phyloP scores from a whole-genome alignment of 2,113 vertebrate genomes.

The Epinephelus moara region DNA sequence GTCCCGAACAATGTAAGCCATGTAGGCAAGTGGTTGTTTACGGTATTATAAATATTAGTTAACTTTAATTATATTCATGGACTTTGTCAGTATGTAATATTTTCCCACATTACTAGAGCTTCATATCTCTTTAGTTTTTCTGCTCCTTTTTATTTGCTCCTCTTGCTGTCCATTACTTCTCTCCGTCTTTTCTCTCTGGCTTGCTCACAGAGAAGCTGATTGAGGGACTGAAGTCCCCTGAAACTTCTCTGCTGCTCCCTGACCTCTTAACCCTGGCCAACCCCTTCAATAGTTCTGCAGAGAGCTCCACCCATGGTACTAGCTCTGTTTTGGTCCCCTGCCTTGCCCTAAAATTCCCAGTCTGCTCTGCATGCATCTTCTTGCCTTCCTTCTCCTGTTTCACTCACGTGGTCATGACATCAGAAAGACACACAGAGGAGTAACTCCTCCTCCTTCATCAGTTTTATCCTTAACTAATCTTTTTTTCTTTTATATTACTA shows the following conservation, averaged over 20 bases:
- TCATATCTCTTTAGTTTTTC: not conserved
- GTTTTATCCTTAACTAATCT: not conserved
- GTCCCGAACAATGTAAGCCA: not conserved
- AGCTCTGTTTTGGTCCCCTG: constrained; percentile 39
- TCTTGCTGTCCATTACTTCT: constrained; percentile 8
- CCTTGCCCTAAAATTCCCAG: constrained; percentile 1
- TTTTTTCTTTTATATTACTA: constrained; percentile 19
- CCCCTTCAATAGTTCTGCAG: constrained; percentile 89
- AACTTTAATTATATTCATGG: not conserved
- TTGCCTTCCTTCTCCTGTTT: constrained; percentile 50
- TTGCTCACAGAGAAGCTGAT: constrained; percentile 92
- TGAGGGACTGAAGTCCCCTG: constrained; percentile 93
- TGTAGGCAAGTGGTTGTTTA: not conserved
- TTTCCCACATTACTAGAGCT: not conserved
- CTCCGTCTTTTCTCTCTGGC: constrained; percentile 36
- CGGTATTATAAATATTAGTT: not conserved
- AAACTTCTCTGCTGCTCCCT: constrained; percentile 91
- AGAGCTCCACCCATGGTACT: constrained; percentile 77
- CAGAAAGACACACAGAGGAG: not conserved
- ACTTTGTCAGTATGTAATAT: not conserved
- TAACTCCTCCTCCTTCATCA: not conserved
- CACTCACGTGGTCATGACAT: constrained; percentile 80
- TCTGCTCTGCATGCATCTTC: constrained; percentile 20
- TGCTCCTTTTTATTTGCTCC: constrained; percentile 6
- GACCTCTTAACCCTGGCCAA: constrained; percentile 91